Percentiles rank a stretch among this genome's conserved stretches.
These are phyloP conservation scores for Scolanthus callimorphus DNA, from an alignment of 92 coral and sea anemone species.

Conservation along the genomic window DNA sequence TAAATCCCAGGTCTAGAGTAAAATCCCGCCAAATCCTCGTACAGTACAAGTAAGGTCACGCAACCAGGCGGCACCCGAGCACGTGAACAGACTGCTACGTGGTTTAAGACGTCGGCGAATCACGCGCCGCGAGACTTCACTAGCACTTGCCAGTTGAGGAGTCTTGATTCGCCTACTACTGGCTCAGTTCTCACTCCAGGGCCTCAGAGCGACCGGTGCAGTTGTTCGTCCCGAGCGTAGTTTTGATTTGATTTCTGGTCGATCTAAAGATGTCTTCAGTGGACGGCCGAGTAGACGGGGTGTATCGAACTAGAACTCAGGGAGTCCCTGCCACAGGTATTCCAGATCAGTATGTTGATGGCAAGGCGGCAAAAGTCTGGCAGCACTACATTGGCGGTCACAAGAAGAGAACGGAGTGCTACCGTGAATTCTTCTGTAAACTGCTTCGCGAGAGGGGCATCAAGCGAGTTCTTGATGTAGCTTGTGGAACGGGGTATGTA, in stretches of 20 bases:
- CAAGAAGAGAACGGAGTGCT: constrained; percentile 60
- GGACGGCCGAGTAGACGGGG: constrained; percentile 69
- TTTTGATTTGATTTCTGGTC: no score
- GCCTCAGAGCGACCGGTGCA: neutral
- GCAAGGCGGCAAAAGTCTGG: constrained; percentile 97
- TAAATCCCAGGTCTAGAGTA: neutral
- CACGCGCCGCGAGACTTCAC: no score
- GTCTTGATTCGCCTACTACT: no score
- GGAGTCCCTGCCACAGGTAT: constrained; percentile 91
- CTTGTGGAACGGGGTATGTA: constrained; percentile 97
- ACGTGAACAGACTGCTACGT: no score
- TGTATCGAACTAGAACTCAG: constrained; percentile 84
- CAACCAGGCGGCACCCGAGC: no score
- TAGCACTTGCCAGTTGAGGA: no score
- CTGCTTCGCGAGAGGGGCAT: constrained; percentile 73
- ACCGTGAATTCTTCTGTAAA: constrained; percentile 79
- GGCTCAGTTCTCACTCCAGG: no score
- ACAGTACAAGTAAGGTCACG: neutral
- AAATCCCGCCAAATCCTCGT: neutral
- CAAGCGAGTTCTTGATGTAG: constrained; percentile 71
- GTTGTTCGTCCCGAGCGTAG: no score
- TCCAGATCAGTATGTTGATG: constrained; percentile 98
- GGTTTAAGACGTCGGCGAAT: no score
- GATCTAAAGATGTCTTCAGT: neutral
- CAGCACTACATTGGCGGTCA: no score